phyloP scores from a whole-genome alignment of 2,888 invertebrate genomes.

The Drosophila subsilvestris region DNA sequence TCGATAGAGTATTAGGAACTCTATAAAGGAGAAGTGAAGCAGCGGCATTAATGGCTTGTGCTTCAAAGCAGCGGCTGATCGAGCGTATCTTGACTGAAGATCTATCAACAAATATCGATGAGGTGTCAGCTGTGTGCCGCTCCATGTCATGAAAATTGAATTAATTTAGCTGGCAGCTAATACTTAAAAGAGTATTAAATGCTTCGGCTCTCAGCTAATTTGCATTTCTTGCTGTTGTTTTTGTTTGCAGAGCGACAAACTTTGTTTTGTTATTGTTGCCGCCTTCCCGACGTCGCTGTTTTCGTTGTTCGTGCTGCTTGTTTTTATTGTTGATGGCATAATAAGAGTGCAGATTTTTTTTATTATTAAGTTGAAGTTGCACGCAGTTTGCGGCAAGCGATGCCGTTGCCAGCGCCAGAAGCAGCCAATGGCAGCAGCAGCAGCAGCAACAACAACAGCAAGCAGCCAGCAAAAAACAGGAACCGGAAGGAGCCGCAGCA shows the following conservation, averaged over 20 bases:
- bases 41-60: neutral
- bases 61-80: no score
- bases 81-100: no score
- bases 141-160: no score
- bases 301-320: conserved; percentile 47
- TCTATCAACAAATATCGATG: no score
- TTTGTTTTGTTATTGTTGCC: conserved; percentile 51
- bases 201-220: neutral
- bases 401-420: conserved; percentile 45
- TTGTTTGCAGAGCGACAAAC: conserved; percentile 37
- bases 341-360: conserved; percentile 66
- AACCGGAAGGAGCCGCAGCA: conserved; percentile 20
- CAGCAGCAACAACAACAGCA: conserved; percentile 10
- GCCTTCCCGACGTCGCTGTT: conserved; percentile 39
- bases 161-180: no score
- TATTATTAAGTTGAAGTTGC: conserved; percentile 73
- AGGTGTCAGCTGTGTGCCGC: no score
- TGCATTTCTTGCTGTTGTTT: conserved; percentile 13
- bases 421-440: conserved; percentile 13
- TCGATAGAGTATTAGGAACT: neutral
- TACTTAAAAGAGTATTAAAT: neutral
- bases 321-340: conserved; percentile 73
- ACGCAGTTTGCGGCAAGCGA: conserved; percentile 55
- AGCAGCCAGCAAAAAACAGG: conserved; percentile 14
- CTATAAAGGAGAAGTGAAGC: no score